Evolutionary conservation across 2,113 vertebrate genomes (phyloP), one percentile per base, ranked within the genome.

Genomic region (Proteles cristata): DNA sequence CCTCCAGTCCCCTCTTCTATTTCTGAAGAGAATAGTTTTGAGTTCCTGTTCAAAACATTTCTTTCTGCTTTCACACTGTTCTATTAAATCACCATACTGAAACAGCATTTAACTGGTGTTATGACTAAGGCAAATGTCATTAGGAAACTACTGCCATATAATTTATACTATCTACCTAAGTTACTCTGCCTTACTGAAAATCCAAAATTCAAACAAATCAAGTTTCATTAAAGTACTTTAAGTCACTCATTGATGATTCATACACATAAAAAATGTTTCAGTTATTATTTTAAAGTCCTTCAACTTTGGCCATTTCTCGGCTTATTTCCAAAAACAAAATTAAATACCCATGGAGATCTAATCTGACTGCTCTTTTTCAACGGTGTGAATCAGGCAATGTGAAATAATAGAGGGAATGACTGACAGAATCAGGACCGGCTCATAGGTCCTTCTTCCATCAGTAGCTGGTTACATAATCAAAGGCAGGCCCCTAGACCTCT

Each of bases 281-380:
- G 66, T n/a, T 83, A 71, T 35, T 74, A 61, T 74, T 97, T 71
- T 84, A 12, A 94, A 95, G 48, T 39, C 48, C 55, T 94, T 96
- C 8, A 16, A 74, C 63, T 93, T 88, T 96, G 85, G 85, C 16
- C 50, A 88, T 31, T 85, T 10, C 84, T 21, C 5, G 5, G 92
- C 12, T 65, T 86, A 93, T 69, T 97, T 96, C 45, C 48, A 86
- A 94, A 97, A 94, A 61, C 26, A 76, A 77, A 95, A 39, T 48
- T n/a, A 92, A 19, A 53, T 63, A 88, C 21, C 21, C 48, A 28
- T 0, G 55, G 19, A 96, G 19, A 90, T 25, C 35, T 50, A 76
- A 94, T 85, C 73, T 77, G 45, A 92, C 48, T 31, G n/a, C 8
- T 65, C 48, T 87, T 87, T 69, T 83, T 90, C 45, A 81, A 76